phyloP scores from a whole-genome alignment of 1,140 invertebrate genomes.

The Carcinoscorpius rotundicauda region DNA sequence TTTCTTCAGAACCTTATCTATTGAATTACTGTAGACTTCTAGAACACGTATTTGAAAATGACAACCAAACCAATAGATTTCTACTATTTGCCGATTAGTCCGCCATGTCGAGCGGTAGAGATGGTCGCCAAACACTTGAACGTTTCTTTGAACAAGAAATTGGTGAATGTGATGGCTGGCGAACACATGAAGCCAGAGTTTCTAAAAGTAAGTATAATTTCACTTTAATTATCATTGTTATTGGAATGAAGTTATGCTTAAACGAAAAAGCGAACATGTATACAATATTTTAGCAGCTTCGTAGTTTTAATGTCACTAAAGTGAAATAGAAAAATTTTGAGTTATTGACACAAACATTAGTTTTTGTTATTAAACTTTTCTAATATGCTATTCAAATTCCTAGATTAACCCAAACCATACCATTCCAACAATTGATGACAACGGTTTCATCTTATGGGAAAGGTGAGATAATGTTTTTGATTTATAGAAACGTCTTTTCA shows the following conservation, averaged over 20 bases:
- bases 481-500: too few relatives aligned
- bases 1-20: too few relatives aligned
- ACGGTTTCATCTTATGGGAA: slow-evolving; percentile 49
- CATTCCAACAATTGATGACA: slow-evolving; percentile 51
- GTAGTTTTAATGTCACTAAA: too few relatives aligned
- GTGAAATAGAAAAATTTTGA: too few relatives aligned
- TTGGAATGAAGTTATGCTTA: too few relatives aligned
- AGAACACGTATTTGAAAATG: too few relatives aligned
- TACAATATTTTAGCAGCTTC: too few relatives aligned
- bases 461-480: slow-evolving; percentile 30
- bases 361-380: too few relatives aligned
- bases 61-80: slow-evolving; percentile 19
- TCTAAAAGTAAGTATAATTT: slow-evolving; percentile 45
- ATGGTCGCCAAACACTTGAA: slow-evolving; percentile 45
- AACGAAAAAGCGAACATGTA: too few relatives aligned
- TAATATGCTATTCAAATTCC: slow-evolving; percentile 27
- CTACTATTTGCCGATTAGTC: slow-evolving; percentile 17
- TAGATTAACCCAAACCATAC: slow-evolving; percentile 55
- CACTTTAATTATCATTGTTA: too few relatives aligned
- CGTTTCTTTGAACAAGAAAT: slow-evolving; percentile 53
- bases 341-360: too few relatives aligned
- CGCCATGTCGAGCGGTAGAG: slow-evolving; percentile 21
- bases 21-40: too few relatives aligned
- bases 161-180: slow-evolving; percentile 47
- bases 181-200: slow-evolving; percentile 57